A percentile compares a stretch with the other conserved stretches of the same genome.
Conservation (phyloP, 2,797 vertebrate genomes). For the Trachops cirrhosus region DNA sequence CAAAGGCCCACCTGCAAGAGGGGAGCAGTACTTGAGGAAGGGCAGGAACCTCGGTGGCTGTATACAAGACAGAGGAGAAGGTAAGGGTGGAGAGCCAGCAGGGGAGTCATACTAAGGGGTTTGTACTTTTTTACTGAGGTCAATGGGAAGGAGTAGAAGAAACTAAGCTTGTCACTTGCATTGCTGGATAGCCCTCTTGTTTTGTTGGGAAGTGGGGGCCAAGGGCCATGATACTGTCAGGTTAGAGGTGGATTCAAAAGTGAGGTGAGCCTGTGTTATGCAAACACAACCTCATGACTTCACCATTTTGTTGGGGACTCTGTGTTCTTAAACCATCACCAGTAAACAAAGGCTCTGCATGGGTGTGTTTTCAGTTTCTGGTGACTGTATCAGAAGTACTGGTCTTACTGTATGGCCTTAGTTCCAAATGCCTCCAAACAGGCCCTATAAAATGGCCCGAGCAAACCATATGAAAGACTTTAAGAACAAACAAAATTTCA, state of each 20-base stretch:
- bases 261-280: background rate
- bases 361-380: background rate
- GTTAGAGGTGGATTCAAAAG: background rate
- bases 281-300: background rate
- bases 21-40: background rate
- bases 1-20: background rate
- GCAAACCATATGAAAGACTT: background rate
- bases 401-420: background rate
- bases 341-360: background rate
- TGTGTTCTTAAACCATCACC: background rate
- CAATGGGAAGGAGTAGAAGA: background rate
- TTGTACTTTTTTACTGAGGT: background rate
- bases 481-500: background rate
- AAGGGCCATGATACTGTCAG: accelerated
- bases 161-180: no score
- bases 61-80: background rate
- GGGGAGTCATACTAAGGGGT: background rate
- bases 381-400: background rate
- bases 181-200: background rate
- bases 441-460: background rate
- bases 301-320: background rate
- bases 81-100: accelerated
- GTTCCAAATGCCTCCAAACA: background rate
- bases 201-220: background rate
- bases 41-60: background rate